Percentiles rank a stretch among this genome's conserved stretches.
Conservation (phyloP, 2,888 invertebrate genomes). For the Cataglyphis cursor region DNA sequence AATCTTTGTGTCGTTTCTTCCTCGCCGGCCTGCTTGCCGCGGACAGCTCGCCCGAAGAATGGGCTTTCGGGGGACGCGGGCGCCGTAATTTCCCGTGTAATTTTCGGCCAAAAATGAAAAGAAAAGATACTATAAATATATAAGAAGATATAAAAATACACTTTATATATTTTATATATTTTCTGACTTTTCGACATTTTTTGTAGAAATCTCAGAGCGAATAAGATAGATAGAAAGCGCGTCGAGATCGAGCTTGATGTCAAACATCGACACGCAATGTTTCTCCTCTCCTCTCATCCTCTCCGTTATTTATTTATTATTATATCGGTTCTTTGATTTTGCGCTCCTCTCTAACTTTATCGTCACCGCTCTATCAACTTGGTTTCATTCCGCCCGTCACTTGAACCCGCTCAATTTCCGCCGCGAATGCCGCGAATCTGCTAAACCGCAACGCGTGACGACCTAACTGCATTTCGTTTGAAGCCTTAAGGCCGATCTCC, state of each 20-base stretch:
- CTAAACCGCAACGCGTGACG: slow-evolving; percentile 86
- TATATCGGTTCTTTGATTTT: slow-evolving; percentile 4
- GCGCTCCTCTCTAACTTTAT: slow-evolving; percentile 19
- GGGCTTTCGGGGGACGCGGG: not conserved
- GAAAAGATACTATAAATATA: not conserved
- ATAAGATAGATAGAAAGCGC: not conserved
- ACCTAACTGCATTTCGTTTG: slow-evolving; percentile 85
- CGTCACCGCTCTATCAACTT: slow-evolving; percentile 65
- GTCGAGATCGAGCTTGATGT: not conserved
- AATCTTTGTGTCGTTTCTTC: slow-evolving; percentile 54
- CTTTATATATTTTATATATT: not conserved
- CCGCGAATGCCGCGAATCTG: slow-evolving; percentile 78
- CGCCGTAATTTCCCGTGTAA: not conserved
- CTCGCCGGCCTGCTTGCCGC: slow-evolving; percentile 16
- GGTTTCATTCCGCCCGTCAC: slow-evolving; percentile 56
- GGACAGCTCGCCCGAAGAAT: not conserved
- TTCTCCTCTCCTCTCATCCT: not conserved
- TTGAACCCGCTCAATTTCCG: slow-evolving; percentile 80
- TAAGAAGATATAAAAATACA: not conserved
- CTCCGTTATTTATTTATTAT: slow-evolving; percentile 26
- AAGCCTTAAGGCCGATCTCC: slow-evolving; percentile 68
- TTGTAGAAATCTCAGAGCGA: slow-evolving; percentile 24
- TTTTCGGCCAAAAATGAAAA: not conserved
- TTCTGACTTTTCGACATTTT: slow-evolving; percentile 8
- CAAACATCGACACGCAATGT: not conserved